Conservation (phyloP, 2,113 vertebrate species). For the Copsychus sechellarum region DNA sequence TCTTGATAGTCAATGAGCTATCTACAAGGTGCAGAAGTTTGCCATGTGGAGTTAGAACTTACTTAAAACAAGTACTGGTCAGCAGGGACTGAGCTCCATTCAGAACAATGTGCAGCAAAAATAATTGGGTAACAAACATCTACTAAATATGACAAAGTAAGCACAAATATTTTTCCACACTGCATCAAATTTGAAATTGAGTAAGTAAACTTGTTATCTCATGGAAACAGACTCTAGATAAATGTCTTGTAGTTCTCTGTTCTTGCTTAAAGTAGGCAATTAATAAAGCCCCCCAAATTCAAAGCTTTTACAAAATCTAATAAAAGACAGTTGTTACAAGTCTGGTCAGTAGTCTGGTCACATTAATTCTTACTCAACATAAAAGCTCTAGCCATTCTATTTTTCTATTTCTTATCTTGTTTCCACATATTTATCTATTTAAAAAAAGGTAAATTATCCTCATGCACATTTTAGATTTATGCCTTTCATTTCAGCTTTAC, state of each 20-base stretch:
- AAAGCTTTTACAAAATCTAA: not conserved
- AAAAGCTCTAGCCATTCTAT: not conserved
- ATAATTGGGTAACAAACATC: not conserved
- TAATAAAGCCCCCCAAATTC: not conserved
- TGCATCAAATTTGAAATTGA: not conserved
- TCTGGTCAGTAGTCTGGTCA: not conserved
- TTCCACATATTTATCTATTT: not conserved
- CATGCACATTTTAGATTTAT: not conserved
- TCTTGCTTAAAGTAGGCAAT: not conserved
- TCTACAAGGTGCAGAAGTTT: not conserved
- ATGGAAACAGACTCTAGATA: not conserved
- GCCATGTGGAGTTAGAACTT: not conserved
- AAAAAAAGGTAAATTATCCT: not conserved
- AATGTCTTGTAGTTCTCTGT: not conserved
- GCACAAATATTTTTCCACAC: not conserved
- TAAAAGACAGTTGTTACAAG: not conserved
- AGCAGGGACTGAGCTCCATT: not conserved
- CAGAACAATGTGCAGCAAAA: not conserved
- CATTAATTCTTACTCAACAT: not conserved
- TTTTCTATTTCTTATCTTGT: not conserved
- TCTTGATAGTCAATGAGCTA: not conserved
- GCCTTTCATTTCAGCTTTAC: not conserved
- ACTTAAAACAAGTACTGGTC: not conserved
- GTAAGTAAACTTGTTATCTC: not conserved
- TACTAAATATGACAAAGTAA: not conserved